A percentile compares a stretch with the other conserved stretches of the same genome.
Evolutionary conservation across 2,113 vertebrate genomes (phyloP).

Genomic region (Onychorhynchus coronatus): DNA sequence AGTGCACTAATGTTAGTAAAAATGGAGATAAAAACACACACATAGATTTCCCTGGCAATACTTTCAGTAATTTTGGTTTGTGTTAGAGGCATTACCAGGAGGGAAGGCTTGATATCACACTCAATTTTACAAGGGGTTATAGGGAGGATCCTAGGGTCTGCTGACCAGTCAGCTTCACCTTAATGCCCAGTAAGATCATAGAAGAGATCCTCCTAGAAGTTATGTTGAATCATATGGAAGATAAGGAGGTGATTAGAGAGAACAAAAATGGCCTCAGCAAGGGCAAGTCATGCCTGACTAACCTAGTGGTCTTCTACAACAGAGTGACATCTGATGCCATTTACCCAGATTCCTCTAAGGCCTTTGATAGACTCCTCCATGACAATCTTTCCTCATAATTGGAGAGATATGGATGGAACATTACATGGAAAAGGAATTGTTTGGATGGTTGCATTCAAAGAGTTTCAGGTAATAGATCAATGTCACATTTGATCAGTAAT

Average conservation of each 20-base stretch:
- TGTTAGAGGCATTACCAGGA: neutral
- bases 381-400: neutral
- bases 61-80: neutral
- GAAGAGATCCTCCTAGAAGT: neutral
- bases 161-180: neutral
- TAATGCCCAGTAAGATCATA: neutral
- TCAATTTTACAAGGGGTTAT: neutral
- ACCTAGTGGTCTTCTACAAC: neutral
- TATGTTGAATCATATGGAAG: neutral
- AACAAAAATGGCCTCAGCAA: neutral
- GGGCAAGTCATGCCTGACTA: neutral
- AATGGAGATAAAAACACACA: neutral
- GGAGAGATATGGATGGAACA: neutral
- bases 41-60: neutral
- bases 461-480: neutral
- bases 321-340: neutral
- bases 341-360: neutral
- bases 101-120: accelerated
- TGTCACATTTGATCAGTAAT: neutral
- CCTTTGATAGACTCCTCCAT: neutral
- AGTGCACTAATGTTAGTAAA: neutral
- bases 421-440: neutral
- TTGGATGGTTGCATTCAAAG: neutral
- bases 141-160: neutral
- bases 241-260: neutral